These are phyloP conservation scores for Homalodisca vitripennis DNA, from an alignment of 1,140 invertebrate genomes.

Conservation along the genomic window DNA sequence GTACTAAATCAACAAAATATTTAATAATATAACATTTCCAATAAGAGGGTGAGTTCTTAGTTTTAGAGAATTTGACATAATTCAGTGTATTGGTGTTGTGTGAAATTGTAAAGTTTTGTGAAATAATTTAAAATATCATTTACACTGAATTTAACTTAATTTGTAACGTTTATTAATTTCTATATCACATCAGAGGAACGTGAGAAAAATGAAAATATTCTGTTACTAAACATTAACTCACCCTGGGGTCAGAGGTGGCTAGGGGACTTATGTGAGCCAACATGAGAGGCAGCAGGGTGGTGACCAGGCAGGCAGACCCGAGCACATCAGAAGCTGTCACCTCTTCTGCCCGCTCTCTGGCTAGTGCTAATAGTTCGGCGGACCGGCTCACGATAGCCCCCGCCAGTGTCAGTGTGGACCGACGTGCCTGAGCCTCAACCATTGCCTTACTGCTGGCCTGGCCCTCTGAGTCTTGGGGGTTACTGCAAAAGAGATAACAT, in stretches of 20 bases:
- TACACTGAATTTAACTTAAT: too few relatives aligned
- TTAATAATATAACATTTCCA: too few relatives aligned
- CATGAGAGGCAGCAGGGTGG: slow-evolving; percentile 72
- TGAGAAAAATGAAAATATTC: too few relatives aligned
- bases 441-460: slow-evolving; percentile 63
- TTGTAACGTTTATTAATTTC: too few relatives aligned
- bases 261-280: slow-evolving; percentile 79
- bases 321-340: slow-evolving; percentile 54
- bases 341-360: slow-evolving; percentile 63
- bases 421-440: slow-evolving; percentile 68
- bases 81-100: too few relatives aligned
- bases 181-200: too few relatives aligned
- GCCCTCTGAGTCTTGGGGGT: slow-evolving; percentile 62
- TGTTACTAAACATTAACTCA: too few relatives aligned
- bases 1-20: too few relatives aligned
- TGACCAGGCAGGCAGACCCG: slow-evolving; percentile 63
- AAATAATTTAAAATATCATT: too few relatives aligned
- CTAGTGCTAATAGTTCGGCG: slow-evolving; percentile 69
- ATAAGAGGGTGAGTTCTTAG: too few relatives aligned
- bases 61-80: too few relatives aligned
- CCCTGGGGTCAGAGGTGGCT: slow-evolving; percentile 77
- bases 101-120: too few relatives aligned
- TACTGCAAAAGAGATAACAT: slow-evolving; percentile 47
- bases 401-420: slow-evolving; percentile 69
- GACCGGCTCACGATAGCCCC: slow-evolving; percentile 69